Evolutionary conservation across 2,113 vertebrate genomes (phyloP), one percentile per base, ranked within the genome.

Genomic region (Callopanchax toddi): DNA sequence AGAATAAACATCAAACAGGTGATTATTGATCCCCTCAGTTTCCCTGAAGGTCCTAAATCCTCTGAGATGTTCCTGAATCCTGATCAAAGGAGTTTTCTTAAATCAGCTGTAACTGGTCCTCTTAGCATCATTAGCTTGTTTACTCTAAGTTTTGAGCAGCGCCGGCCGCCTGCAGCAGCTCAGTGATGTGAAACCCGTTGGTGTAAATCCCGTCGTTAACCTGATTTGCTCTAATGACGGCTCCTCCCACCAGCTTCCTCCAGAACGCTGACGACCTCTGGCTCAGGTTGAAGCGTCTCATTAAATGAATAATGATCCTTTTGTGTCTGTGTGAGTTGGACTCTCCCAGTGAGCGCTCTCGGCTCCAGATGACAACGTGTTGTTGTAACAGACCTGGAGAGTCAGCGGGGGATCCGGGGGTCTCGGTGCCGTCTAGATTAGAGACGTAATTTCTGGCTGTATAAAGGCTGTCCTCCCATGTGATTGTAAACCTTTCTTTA

Each of bases 161-260:
- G 25, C 23, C 11, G 43, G 6, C 3, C 44, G 23, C 23, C 59
- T 23, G 36, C 44, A 52, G 23, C 46, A 40, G 71, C 56, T 60
- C 13, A 70, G 32, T 23, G 46, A 45, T 29, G 34, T 67, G 67
- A 45, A 71, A 68, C 39, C 21, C 2, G 12, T 17, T 26, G 61
- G 44, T 34, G 52, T 52, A 72, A 77, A 81, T 86, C 69, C 66
- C 6, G 17, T 51, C 50, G 75, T 72, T 78, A 82, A 55, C 53
- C 52, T 42, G 23, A 67, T 70, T 62, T 49, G 64, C 18, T 46
- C 9, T 64, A 42, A 64, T 23, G 48, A 68, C 0, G 59, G 11
- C 46, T 59, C 61, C n/a, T 49, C 55, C 67, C 57, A 51, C 65
- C n/a, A 9, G 39, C 37, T 20, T 66, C 29, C 34, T 36, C 20